Conservation (phyloP, 2,888 invertebrate genomes). For the Atrina japonica region DNA sequence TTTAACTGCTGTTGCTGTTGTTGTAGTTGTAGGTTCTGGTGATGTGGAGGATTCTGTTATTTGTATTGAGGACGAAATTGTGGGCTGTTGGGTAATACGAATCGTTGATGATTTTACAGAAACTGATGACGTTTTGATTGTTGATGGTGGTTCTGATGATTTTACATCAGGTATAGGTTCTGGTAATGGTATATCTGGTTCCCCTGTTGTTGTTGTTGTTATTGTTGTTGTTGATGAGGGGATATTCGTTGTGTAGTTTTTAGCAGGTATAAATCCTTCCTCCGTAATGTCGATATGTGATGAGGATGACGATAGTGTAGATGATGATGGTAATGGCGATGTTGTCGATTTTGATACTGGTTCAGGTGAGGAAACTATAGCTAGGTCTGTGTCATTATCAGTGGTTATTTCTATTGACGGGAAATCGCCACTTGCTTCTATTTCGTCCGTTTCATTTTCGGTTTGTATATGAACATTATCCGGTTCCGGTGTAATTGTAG, state of each 20-base stretch:
- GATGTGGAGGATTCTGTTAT: neutral
- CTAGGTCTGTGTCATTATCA: conserved; percentile 2
- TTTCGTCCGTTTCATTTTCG: neutral
- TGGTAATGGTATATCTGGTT: neutral
- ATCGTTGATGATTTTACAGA: neutral
- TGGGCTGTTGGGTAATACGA: neutral
- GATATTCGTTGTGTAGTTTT: neutral
- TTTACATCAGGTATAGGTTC: neutral
- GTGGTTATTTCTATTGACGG: conserved; percentile 1
- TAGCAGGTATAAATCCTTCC: too few species aligned
- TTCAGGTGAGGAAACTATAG: neutral
- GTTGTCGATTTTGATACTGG: conserved; percentile 2
- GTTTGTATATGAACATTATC: neutral
- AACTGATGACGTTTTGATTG: neutral
- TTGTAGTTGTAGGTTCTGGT: conserved; percentile 6
- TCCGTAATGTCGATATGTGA: too few species aligned
- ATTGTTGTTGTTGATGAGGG: conserved; percentile 4
- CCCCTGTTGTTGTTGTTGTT: neutral
- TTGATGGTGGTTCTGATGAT: neutral
- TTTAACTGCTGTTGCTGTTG: neutral
- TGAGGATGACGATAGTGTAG: too few species aligned
- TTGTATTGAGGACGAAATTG: conserved; percentile 2
- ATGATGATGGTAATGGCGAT: too few species aligned
- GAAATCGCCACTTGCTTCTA: conserved; percentile 17
- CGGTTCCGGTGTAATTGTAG: neutral